These are phyloP conservation scores for Oscheius sp. DNA, from an alignment of 2,888 invertebrate genomes.

Conservation along the genomic window DNA sequence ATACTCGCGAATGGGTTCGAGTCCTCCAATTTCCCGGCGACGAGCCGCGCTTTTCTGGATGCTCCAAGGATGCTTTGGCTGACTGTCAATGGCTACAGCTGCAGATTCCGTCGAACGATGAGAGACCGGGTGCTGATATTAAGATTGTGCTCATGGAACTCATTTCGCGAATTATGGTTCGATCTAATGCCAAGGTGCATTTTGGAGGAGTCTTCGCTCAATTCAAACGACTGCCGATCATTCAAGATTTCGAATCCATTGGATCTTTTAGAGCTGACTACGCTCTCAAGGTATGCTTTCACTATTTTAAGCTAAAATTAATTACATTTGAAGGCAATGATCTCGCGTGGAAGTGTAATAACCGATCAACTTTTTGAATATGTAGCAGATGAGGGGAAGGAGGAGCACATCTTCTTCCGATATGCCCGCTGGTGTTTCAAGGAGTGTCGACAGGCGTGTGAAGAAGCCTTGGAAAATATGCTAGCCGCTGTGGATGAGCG, in stretches of 20 bases:
- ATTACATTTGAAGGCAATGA: conserved; percentile 38
- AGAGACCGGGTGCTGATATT: neutral
- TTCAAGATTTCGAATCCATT: conserved; percentile 31
- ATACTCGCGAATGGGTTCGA: conserved; percentile 30
- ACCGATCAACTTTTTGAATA: conserved; percentile 52
- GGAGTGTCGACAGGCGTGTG: conserved; percentile 51
- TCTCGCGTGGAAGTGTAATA: conserved; percentile 54
- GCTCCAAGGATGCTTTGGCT: conserved; percentile 41
- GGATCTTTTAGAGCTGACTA: conserved; percentile 55
- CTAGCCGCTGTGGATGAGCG: conserved; percentile 56
- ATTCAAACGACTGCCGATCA: conserved; percentile 33
- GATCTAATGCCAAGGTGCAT: conserved; percentile 35
- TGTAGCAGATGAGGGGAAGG: conserved; percentile 7
- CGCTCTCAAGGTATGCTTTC: conserved; percentile 36
- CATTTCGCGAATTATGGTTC: conserved; percentile 12
- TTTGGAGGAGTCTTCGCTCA: conserved; percentile 46
- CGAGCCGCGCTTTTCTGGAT: conserved; percentile 35
- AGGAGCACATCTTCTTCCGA: conserved; percentile 23
- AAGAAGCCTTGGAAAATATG: conserved; percentile 56
- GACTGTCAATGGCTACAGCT: conserved; percentile 42
- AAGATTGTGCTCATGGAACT: conserved; percentile 15
- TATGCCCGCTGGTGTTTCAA: conserved; percentile 32
- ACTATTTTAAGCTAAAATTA: neutral
- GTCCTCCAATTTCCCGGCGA: conserved; percentile 44
- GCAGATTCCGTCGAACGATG: neutral